Evolutionary conservation across 2,113 vertebrate genomes (phyloP).

Genomic region (Centropristis striata): DNA sequence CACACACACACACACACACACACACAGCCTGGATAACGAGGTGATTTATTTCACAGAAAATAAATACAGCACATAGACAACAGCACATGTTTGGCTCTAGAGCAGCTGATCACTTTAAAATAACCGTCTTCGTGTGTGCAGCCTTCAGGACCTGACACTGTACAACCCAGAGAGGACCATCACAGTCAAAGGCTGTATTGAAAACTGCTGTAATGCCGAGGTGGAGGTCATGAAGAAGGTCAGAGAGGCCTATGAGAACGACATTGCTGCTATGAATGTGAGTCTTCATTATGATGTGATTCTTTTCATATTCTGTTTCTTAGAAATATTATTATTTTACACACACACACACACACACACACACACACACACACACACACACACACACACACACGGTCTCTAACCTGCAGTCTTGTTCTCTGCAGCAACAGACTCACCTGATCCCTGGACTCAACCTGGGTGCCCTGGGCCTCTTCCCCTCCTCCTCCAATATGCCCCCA

Average conservation of each 20-base stretch:
- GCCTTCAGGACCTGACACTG: slow-evolving; percentile 94
- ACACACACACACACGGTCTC: not conserved
- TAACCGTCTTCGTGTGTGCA: slow-evolving; percentile 54
- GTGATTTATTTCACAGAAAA: not conserved
- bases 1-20: too few relatives aligned
- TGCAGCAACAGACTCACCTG: slow-evolving; percentile 93
- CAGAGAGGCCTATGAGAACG: slow-evolving; percentile 95
- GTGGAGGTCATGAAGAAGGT: slow-evolving; percentile 97
- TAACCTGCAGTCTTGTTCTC: slow-evolving; percentile 39
- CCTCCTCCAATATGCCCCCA: slow-evolving; percentile 91
- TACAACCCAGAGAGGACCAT: slow-evolving; percentile 97
- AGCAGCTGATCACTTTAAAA: not conserved
- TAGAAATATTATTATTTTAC: too few relatives aligned
- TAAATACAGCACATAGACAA: too few relatives aligned
- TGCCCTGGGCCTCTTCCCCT: slow-evolving; percentile 94
- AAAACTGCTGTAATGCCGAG: slow-evolving; percentile 92
- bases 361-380: not conserved
- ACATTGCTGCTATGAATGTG: slow-evolving; percentile 97
- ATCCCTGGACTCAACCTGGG: slow-evolving; percentile 95
- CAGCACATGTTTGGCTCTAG: not conserved
- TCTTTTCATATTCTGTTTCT: not conserved
- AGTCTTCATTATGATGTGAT: slow-evolving; percentile 70
- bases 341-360: not conserved
- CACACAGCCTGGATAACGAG: too few relatives aligned
- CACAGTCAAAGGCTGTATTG: slow-evolving; percentile 91